Conservation (phyloP, 2,113 vertebrate genomes). For the Riparia riparia region DNA sequence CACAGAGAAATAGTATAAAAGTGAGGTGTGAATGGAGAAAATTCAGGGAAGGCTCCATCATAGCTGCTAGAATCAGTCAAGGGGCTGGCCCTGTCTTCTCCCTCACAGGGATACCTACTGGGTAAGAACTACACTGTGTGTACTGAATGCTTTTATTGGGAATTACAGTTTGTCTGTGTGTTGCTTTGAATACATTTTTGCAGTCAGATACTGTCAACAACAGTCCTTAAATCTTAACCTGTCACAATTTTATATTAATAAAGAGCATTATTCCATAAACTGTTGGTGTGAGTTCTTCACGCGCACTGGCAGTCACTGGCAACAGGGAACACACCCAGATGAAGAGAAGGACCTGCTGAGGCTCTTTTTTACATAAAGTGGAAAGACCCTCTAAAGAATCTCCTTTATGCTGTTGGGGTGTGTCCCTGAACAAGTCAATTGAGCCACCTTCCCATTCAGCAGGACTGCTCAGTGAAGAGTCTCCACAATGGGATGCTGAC, state of each 20-base stretch:
- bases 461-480: not conserved
- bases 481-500: not conserved
- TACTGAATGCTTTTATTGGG: not conserved
- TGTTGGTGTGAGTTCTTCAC: not conserved
- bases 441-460: not conserved
- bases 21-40: not conserved
- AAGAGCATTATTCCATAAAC: not conserved
- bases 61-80: no score
- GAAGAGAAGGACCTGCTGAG: not conserved
- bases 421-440: not conserved
- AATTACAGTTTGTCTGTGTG: not conserved
- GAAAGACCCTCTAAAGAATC: not conserved
- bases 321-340: not conserved
- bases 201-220: not conserved
- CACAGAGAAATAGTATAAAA: not conserved
- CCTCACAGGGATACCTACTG: fast-evolving
- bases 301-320: fast-evolving
- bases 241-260: not conserved
- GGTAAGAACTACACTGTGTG: not conserved
- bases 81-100: not conserved
- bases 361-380: not conserved
- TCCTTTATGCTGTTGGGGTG: not conserved
- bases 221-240: not conserved
- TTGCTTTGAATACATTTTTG: not conserved
- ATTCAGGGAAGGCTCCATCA: fast-evolving